Percentiles rank a stretch among this genome's conserved stretches.
These are phyloP conservation scores for Rotaria sp. DNA, from an alignment of 2,888 invertebrate genomes.

Conservation along the genomic window DNA sequence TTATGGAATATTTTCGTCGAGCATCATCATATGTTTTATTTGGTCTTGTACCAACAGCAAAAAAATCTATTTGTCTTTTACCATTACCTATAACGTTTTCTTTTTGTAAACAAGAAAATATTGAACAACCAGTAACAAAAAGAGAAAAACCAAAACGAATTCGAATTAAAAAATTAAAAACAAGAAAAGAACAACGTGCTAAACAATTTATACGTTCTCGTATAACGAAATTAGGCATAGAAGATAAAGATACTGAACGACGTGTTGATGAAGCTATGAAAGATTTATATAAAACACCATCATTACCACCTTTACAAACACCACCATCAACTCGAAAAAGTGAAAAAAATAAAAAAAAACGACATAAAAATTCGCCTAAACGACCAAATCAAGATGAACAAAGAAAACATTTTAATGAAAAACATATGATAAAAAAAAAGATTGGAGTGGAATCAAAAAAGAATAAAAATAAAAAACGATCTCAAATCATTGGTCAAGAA, in stretches of 20 bases:
- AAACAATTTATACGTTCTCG: not conserved
- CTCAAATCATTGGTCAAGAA: not conserved
- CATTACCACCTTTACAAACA: slow-evolving; percentile 3
- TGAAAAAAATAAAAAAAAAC: not conserved
- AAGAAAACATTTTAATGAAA: not conserved
- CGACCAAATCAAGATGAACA: not conserved
- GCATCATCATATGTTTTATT: not conserved
- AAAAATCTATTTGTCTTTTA: not conserved
- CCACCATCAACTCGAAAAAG: not conserved
- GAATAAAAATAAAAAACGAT: slow-evolving; percentile 2
- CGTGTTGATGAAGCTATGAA: not conserved
- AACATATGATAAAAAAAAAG: too few species aligned
- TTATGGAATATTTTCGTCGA: not conserved
- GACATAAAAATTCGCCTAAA: not conserved
- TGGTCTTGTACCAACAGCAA: not conserved
- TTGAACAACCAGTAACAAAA: not conserved
- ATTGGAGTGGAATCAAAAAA: not conserved
- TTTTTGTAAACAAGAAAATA: not conserved
- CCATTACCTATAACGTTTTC: not conserved
- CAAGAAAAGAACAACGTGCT: not conserved
- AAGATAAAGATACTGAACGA: not conserved
- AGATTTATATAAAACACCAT: not conserved
- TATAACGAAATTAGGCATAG: not conserved
- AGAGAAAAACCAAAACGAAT: not conserved
- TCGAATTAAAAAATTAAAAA: not conserved